These are phyloP conservation scores for Cetonia aurata DNA, from an alignment of 2,888 invertebrate species.

Conservation along the genomic window DNA sequence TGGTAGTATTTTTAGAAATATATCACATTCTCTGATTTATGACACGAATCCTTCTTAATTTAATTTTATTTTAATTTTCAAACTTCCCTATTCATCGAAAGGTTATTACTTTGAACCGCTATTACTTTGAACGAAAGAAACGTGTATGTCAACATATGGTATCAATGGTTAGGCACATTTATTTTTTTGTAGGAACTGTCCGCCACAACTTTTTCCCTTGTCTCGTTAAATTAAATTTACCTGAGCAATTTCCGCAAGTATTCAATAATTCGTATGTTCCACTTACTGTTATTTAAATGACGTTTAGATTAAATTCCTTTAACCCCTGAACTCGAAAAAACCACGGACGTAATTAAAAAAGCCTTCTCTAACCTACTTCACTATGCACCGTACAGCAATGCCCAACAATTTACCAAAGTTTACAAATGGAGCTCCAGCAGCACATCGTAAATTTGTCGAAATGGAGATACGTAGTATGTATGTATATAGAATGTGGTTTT, in stretches of 20 bases:
- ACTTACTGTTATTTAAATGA: constrained; percentile 60
- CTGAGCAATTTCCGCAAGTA: constrained; percentile 10
- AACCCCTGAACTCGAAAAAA: constrained; percentile 55
- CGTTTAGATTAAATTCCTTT: constrained; percentile 63
- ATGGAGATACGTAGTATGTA: background rate
- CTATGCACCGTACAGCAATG: background rate
- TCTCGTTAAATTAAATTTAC: constrained; percentile 32
- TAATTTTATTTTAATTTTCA: no score
- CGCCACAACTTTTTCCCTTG: background rate
- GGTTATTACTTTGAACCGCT: no score
- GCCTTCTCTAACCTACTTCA: constrained; percentile 45
- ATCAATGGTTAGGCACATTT: background rate
- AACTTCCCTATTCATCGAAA: no score
- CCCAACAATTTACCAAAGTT: background rate
- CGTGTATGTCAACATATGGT: no score
- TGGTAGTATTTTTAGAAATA: no score
- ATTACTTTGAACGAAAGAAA: no score
- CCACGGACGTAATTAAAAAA: constrained; percentile 55
- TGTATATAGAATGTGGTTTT: no score
- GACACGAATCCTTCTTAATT: no score
- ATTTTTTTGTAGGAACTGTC: background rate
- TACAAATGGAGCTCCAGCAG: background rate
- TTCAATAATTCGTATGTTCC: constrained; percentile 24
- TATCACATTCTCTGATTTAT: no score
- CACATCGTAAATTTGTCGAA: background rate